Evolutionary conservation across 2,888 invertebrate species (phyloP).

Genomic region (Hermaeophaga mercurialis): DNA sequence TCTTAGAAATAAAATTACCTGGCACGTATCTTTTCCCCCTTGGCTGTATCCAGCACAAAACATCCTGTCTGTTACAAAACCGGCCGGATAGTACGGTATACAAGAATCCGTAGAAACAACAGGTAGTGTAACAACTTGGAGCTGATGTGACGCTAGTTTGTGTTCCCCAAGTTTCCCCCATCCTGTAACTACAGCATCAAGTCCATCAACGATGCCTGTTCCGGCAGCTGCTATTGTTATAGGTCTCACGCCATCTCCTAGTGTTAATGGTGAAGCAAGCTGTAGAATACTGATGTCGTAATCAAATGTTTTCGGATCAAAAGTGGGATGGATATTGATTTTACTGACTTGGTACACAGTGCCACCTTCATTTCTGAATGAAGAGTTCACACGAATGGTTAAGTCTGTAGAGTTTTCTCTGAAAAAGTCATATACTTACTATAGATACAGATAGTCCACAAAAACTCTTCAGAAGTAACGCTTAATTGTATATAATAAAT

Average conservation of each 20-base stretch:
- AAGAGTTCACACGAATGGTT: conserved; percentile 60
- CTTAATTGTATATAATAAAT: too few species aligned
- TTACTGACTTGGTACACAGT: conserved; percentile 60
- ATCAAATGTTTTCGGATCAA: conserved; percentile 58
- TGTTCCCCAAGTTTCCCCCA: conserved; percentile 40
- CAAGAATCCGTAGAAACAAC: conserved; percentile 41
- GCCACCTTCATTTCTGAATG: conserved; percentile 61
- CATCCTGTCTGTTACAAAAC: conserved; percentile 36
- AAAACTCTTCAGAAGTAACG: too few species aligned
- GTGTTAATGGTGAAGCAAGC: conserved; percentile 54
- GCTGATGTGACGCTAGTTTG: conserved; percentile 31
- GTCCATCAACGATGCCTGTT: conserved; percentile 42
- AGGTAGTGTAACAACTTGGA: conserved; percentile 44
- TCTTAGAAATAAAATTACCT: too few species aligned
- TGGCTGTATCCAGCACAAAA: conserved; percentile 44
- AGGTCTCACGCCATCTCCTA: conserved; percentile 55
- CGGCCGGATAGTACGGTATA: conserved; percentile 33
- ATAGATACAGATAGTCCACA: too few species aligned
- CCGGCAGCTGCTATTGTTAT: conserved; percentile 53
- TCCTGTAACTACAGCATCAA: conserved; percentile 39
- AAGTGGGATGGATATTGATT: conserved; percentile 58
- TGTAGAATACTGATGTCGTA: conserved; percentile 61
- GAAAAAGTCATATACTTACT: too few species aligned
- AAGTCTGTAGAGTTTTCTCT: conserved; percentile 21
- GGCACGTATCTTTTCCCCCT: conserved; percentile 44